Evolutionary conservation across 2,797 vertebrate species (phyloP), one percentile per base, ranked within the genome.

Genomic region (Bovichtus variegatus): DNA sequence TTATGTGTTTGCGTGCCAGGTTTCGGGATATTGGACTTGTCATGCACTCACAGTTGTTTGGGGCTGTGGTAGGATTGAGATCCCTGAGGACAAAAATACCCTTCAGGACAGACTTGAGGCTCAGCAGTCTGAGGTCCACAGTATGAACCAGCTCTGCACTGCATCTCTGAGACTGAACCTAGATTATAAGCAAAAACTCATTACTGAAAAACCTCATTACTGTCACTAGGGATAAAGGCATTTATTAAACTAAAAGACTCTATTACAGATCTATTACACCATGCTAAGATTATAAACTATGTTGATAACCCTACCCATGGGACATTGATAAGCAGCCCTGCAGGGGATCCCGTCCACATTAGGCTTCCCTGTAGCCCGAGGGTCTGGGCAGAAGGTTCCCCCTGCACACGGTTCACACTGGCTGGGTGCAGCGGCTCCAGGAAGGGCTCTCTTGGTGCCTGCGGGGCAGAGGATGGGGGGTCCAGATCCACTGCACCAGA

Each of bases 401-500:
- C 94, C 90, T 0, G 91, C 77, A 83, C 97, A 99, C 16, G 89
- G 87, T 16, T 94, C 88, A 89, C 98, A 99, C 12, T 97, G 96
- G 36, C 81, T 84, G 57, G 80, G 58, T 2, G 94, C 90, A 29
- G 95, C 91, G 16, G 96, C 97, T 59, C 97, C 97, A 15, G 96
- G 94, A 25, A 94, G 89, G 1, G 81, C 80, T 78, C 96, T 95
- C 74, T 93, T 94, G 36, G 97, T 98, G 31, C 97, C 97, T 68
- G 96, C 93, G 3, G 97, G 97, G 61, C 98, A 99, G 61, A 93
- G 79, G 34, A 97, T 89, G 27, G 95, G 88, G 0, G 92, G 93
- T 23, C 95, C 95, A 64, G 77, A 85, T 21, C 97, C 97, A 83
- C 95, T 96, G 85, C 98, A 99, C 97, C 98, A 99, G 80, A 96